A percentile compares a stretch with the other conserved stretches of the same genome.
Evolutionary conservation across 1,140 invertebrate species (phyloP).

Genomic region (Zophobas morio): DNA sequence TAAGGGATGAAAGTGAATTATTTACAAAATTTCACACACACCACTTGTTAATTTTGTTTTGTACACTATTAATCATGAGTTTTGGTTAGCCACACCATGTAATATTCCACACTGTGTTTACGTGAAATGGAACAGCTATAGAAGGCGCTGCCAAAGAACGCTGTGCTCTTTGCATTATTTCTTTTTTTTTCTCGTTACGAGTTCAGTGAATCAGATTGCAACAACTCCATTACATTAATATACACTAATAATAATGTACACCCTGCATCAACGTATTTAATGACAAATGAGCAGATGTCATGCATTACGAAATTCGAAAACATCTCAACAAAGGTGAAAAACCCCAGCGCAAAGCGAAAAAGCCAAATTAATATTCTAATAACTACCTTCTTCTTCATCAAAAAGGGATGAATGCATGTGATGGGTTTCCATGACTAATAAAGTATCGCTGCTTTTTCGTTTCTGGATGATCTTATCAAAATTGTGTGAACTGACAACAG

Average conservation of each 20-base stretch:
- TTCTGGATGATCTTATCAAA: constrained; percentile 63
- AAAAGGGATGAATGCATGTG: constrained; percentile 62
- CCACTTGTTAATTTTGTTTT: constrained; percentile 49
- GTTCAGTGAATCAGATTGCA: background rate
- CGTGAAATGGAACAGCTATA: constrained; percentile 49
- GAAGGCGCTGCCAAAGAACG: background rate
- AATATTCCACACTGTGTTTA: constrained; percentile 49
- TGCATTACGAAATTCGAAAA: constrained; percentile 16
- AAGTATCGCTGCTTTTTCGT: constrained; percentile 62
- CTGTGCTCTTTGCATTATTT: constrained; percentile 6
- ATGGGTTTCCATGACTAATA: constrained; percentile 64
- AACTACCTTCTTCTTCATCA: constrained; percentile 65
- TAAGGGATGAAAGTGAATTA: constrained; percentile 32
- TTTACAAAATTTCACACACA: constrained; percentile 45
- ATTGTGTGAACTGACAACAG: constrained; percentile 63
- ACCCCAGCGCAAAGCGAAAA: constrained; percentile 38
- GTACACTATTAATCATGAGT: constrained; percentile 16
- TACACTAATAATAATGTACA: background rate
- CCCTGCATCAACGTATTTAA: background rate
- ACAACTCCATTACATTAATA: background rate
- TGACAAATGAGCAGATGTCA: constrained; percentile 4
- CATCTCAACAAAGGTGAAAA: constrained; percentile 6
- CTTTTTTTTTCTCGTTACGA: constrained; percentile 2
- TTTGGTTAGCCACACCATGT: constrained; percentile 58
- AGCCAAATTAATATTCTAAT: constrained; percentile 18